Percentiles rank a stretch among this genome's conserved stretches.
phyloP scores from a whole-genome alignment of 2,888 invertebrate genomes.

The Erebia palarica region DNA sequence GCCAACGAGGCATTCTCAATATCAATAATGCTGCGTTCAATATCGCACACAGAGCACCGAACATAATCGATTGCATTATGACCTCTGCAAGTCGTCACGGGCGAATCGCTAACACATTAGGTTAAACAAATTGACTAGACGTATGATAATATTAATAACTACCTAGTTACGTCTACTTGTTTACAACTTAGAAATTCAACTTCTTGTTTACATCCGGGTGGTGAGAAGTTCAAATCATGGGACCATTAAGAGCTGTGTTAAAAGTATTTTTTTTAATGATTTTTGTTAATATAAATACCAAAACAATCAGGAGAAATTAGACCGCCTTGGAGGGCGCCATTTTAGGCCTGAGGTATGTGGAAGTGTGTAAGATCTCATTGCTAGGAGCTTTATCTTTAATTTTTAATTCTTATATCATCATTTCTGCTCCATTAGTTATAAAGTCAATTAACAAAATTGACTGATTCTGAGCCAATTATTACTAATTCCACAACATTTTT shows the following conservation, averaged over 20 bases:
- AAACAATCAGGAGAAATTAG: not conserved
- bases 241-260: not conserved
- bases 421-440: too few species aligned
- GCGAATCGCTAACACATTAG: slow-evolving; percentile 18
- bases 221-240: not conserved
- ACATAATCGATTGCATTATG: slow-evolving; percentile 17
- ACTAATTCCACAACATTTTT: too few species aligned
- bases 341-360: not conserved
- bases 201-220: not conserved
- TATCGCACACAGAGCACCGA: not conserved
- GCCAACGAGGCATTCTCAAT: not conserved
- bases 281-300: not conserved
- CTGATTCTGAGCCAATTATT: too few species aligned
- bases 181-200: not conserved
- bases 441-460: too few species aligned
- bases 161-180: not conserved
- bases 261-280: not conserved
- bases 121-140: slow-evolving; percentile 17
- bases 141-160: not conserved
- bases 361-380: not conserved
- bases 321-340: not conserved
- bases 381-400: not conserved
- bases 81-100: slow-evolving; percentile 19
- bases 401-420: too few species aligned
- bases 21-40: not conserved